phyloP scores from a whole-genome alignment of 2,797 vertebrate genomes.

The Anableps anableps region DNA sequence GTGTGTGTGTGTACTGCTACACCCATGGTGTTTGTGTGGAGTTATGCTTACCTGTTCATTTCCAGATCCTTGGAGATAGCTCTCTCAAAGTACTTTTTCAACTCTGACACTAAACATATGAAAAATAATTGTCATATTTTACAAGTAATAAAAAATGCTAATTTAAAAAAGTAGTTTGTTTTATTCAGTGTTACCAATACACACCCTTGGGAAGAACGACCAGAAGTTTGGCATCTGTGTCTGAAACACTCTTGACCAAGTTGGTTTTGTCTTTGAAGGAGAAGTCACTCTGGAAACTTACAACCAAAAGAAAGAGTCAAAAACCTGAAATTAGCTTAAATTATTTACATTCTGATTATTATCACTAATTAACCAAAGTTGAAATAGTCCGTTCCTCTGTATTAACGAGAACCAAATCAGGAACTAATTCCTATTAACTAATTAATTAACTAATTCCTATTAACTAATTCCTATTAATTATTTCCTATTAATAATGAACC shows the following conservation, averaged over 20 bases:
- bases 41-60: constrained; percentile 92
- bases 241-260: constrained; percentile 84
- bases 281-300: constrained; percentile 91
- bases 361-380: background rate
- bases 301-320: constrained; percentile 36
- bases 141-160: background rate
- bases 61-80: constrained; percentile 77
- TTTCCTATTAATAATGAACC: background rate
- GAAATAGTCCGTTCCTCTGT: background rate
- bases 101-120: constrained; percentile 91
- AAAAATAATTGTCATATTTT: constrained; percentile 33
- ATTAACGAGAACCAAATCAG: background rate
- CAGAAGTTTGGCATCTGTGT: constrained; percentile 88
- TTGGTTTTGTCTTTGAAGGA: constrained; percentile 81
- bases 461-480: background rate
- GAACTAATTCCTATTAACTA: background rate
- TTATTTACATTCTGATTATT: background rate
- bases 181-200: constrained; percentile 24
- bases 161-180: background rate
- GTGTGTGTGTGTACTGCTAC: too few species aligned
- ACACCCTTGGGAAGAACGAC: constrained; percentile 91
- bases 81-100: constrained; percentile 94
- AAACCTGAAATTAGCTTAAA: background rate
- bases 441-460: background rate
- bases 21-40: background rate